Base-by-base conservation (phyloP, 1,140 invertebrate species). In the Polypedilum vanderplanki region DNA sequence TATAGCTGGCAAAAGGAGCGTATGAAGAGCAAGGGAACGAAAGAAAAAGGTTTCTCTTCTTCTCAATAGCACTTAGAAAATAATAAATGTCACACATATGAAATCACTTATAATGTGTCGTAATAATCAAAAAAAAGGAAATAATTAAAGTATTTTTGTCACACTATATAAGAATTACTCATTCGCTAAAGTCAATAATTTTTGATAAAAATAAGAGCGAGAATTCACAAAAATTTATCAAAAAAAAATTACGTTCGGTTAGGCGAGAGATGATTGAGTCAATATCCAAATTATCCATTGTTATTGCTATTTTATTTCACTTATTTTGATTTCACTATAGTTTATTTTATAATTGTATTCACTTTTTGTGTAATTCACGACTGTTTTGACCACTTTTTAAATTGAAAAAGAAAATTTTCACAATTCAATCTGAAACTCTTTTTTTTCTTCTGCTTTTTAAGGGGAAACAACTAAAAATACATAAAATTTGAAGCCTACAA, bases 161-260 rank as follows among this genome's bases (percentile, higher is more conserved):
- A 70, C 65, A 70, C 65, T 70, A 70, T 33, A 33, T 33, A 3
- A 33, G 24, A 70, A 22, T 70, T 70, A 70, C 18, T 70, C 65
- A 70, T 70, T 70, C 65, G 65, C 65, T 70, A 70, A 20, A 57
- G 7, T 70, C 20, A 70, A 20, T 57, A 7, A 57, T 57, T 12
- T 57, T 70, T 70, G 20, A 70, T 70, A 7, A 70, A 70, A 70
- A 70, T 70, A 20, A 70, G n/a, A 20, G 17, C 15, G 65, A 70
- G 65, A 67, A 70, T 20, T 20, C 65, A 70, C 17, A 0, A 20
- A 70, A 70, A 70, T 70, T 18, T 70, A 7, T n/a, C 17, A 70
- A 70, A 70, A 70, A 17, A 17, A 18, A 18, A 18, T 70, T 70
- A 70, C 65, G n/a, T 70, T 70, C 65, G n/a, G 65, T 18, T 18